These are phyloP conservation scores for Drosophila lacertosa DNA, from an alignment of 1,140 invertebrate species.

Conservation along the genomic window DNA sequence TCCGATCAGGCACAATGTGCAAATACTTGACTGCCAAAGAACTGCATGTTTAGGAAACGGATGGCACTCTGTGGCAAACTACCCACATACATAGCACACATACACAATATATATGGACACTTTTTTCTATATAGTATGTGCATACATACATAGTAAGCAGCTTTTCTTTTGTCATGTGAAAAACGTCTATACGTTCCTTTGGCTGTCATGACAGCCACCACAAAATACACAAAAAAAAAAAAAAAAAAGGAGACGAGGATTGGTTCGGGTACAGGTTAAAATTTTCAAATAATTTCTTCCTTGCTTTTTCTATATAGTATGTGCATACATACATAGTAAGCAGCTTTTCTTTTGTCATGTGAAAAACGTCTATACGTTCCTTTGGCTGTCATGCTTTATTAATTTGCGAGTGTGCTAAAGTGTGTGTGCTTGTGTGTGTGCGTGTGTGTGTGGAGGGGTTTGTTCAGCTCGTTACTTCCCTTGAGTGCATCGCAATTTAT, in stretches of 20 bases:
- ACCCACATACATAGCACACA: not conserved
- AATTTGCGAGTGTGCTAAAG: constrained; percentile 54
- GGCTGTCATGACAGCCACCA: constrained; percentile 60
- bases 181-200: constrained; percentile 28
- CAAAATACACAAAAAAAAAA: constrained; percentile 16
- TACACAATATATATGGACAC: not conserved
- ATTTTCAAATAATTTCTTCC: constrained; percentile 72
- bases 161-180: constrained; percentile 69
- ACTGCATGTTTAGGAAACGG: constrained; percentile 13
- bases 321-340: constrained; percentile 38
- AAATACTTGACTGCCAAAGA: constrained; percentile 39
- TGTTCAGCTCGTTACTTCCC: no score
- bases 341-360: constrained; percentile 72
- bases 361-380: constrained; percentile 34
- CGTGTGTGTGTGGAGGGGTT: no score
- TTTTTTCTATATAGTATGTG: no score
- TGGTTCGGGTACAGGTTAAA: constrained; percentile 30
- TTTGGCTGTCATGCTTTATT: constrained; percentile 54
- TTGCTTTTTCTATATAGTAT: no score
- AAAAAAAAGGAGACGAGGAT: constrained; percentile 9
- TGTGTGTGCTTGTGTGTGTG: not conserved
- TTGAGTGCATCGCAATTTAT: constrained; percentile 17
- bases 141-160: constrained; percentile 49
- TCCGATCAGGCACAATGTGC: constrained; percentile 27
- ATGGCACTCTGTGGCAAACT: constrained; percentile 21